Base-by-base conservation (phyloP, 2,797 vertebrate genomes). In the Loriculus beryllinus region DNA sequence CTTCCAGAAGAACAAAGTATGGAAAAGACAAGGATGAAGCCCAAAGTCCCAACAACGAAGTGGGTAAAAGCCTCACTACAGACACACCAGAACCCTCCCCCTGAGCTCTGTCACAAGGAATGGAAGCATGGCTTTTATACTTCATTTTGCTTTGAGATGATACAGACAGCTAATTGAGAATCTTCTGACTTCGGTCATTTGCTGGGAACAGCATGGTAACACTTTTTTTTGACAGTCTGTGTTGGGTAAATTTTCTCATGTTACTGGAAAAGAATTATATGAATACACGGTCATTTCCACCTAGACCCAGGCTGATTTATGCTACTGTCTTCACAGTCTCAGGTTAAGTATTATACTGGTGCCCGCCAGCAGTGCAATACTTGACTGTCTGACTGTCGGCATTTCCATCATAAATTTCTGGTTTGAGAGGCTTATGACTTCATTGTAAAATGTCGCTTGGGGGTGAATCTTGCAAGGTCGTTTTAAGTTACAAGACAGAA, bases 321-420 rank as follows among this genome's bases (percentile, higher is more conserved):
- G 78, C 47, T 69, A 77, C 54, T 93, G 93, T 93, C 95, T 90
- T 95, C 93, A 35, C 47, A 81, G 93, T 96, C 63, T 31, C 88
- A 92, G 80, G 96, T 96, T 95, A 95, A 93, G 86, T 71, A 93
- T 82, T 77, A 88, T 54, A 90, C 49, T 76, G 77, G 88, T 90
- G 87, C 80, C 90, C 0, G 7, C 68, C 39, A 92, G 81, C 91
- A 76, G 62, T 81, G 96, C 91, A 93, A 81, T 90, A 83, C 83
- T 78, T 93, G 92, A 87, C 86, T 80, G 78, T 84, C 86, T 82
- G 52, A 86, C 82, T 85, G 90, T 94, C 93, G 96, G 96, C 86
- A 94, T 96, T 97, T 96, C 95, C 92, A 95, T 97, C 96, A 94
- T 96, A 96, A 97, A 97, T 95, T 94, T 91, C 79, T 96, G 95